phyloP scores from a whole-genome alignment of 2,113 vertebrate genomes.

The Pterophyllum scalare region DNA sequence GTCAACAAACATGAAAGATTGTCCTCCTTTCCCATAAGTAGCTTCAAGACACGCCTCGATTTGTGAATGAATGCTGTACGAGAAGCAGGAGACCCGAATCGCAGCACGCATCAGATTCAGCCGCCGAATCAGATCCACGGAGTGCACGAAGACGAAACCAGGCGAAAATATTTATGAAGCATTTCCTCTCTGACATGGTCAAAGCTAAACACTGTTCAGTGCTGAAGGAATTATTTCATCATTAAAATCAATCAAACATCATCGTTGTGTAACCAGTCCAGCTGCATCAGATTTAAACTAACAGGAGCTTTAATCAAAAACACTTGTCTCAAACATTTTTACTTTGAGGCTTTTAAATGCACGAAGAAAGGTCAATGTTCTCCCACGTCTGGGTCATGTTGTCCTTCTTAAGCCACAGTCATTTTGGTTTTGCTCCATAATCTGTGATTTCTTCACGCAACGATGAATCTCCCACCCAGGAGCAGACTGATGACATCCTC shows the following conservation, averaged over 20 bases:
- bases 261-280: not conserved
- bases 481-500: conserved; percentile 20
- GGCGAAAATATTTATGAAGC: not conserved
- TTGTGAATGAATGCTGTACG: fast-evolving
- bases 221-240: not conserved
- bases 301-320: not conserved
- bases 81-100: not conserved
- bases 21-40: not conserved
- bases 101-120: not conserved
- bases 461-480: conserved; percentile 15
- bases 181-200: not conserved
- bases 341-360: not conserved
- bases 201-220: not conserved
- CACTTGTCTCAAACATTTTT: not conserved
- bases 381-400: not conserved
- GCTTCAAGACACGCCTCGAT: not conserved
- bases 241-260: not conserved
- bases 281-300: not conserved
- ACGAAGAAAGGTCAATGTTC: not conserved
- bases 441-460: conserved; percentile 13
- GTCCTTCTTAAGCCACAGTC: not conserved
- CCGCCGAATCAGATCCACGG: too few species aligned
- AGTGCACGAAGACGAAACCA: fast-evolving
- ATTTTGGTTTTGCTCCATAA: not conserved
- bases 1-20: conserved; percentile 5